A percentile compares a stretch with the other conserved stretches of the same genome.
These are phyloP conservation scores for Diabrotica undecimpunctata DNA, from an alignment of 1,140 invertebrate species.

Conservation along the genomic window DNA sequence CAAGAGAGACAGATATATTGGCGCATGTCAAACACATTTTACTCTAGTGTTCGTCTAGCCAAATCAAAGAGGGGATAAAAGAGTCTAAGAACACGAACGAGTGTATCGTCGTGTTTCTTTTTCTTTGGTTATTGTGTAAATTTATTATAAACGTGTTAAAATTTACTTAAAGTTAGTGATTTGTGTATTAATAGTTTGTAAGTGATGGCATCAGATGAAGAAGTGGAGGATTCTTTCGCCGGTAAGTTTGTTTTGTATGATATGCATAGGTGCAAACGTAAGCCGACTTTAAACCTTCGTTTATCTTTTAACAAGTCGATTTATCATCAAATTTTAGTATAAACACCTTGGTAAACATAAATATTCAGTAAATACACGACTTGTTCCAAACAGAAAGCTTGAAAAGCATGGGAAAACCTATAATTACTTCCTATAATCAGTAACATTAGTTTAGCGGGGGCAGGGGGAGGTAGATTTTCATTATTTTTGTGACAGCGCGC, in stretches of 20 bases:
- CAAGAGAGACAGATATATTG: background rate
- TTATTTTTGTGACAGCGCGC: conserved; percentile 53
- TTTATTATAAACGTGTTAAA: conserved; percentile 21
- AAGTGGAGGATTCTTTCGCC: conserved; percentile 72
- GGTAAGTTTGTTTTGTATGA: conserved; percentile 56
- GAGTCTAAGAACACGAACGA: background rate
- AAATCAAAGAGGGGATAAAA: background rate
- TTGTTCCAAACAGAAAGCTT: background rate
- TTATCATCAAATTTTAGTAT: conserved; percentile 17
- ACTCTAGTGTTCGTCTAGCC: background rate
- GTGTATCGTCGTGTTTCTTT: background rate
- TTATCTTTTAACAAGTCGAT: conserved; percentile 23
- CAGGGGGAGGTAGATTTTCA: conserved; percentile 44
- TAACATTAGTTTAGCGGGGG: conserved; percentile 35
- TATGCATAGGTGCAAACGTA: conserved; percentile 29
- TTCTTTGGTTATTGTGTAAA: conserved; percentile 18
- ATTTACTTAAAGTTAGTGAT: background rate
- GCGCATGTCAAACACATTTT: background rate
- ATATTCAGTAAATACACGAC: background rate
- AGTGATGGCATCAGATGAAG: conserved; percentile 71
- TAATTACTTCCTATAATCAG: conserved; percentile 40
- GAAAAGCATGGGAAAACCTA: conserved; percentile 19
- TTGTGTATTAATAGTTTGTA: background rate
- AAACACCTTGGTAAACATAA: background rate
- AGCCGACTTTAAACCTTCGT: conserved; percentile 32